A percentile compares a stretch with the other conserved stretches of the same genome.
Conservation (phyloP, 2,888 invertebrate species). For the Marasmarcha lunaedactyla region DNA sequence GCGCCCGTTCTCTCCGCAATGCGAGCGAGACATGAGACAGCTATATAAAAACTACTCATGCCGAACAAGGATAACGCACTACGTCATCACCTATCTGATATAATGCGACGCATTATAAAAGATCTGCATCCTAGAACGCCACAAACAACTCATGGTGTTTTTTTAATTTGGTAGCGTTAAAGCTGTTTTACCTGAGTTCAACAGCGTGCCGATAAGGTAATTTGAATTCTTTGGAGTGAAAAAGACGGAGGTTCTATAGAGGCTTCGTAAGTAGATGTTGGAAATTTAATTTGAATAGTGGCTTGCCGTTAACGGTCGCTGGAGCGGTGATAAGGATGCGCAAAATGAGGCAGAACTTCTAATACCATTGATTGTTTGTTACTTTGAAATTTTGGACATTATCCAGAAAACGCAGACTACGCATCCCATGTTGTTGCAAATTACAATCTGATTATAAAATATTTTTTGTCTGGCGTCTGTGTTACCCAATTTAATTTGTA, state of each 20-base stretch:
- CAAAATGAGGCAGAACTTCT: constrained; percentile 7
- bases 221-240: constrained; percentile 63
- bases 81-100: constrained; percentile 44
- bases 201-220: constrained; percentile 59
- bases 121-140: constrained; percentile 4
- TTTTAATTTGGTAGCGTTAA: constrained; percentile 15
- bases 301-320: constrained; percentile 43
- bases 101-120: constrained; percentile 48
- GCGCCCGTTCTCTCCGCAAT: constrained; percentile 20
- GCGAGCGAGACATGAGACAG: constrained; percentile 55
- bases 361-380: no score
- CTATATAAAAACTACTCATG: constrained; percentile 26
- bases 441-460: no score
- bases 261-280: constrained; percentile 35
- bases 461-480: no score
- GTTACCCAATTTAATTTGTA: no score
- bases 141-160: not conserved
- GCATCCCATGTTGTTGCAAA: no score
- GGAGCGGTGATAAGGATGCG: constrained; percentile 1
- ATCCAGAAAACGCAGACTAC: no score
- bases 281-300: constrained; percentile 50
- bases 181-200: constrained; percentile 59
- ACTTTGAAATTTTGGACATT: no score
- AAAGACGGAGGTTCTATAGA: constrained; percentile 50
- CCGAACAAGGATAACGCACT: constrained; percentile 31